Evolutionary conservation across 2,113 vertebrate genomes (phyloP).

Genomic region (Pseudolaguvia tuberculata): DNA sequence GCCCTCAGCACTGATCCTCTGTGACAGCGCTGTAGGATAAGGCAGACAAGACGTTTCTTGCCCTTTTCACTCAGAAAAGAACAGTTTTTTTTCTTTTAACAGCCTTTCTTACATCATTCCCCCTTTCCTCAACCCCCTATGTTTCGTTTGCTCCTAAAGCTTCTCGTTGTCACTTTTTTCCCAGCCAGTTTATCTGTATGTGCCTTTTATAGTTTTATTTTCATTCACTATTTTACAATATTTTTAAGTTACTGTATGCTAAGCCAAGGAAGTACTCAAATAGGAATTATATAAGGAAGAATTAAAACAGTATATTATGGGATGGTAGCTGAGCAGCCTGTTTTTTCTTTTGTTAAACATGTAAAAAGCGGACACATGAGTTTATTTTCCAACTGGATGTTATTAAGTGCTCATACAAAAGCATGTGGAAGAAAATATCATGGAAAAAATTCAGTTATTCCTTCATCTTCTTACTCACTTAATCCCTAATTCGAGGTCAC

Average conservation of each 20-base stretch:
- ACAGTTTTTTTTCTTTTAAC: slow-evolving; percentile 63
- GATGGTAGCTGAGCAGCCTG: too few relatives aligned
- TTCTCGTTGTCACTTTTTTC: slow-evolving; percentile 27
- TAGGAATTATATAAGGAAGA: background rate
- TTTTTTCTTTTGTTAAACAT: too few relatives aligned
- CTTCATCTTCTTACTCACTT: too few relatives aligned
- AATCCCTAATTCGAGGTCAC: too few relatives aligned
- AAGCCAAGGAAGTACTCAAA: background rate
- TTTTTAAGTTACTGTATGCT: background rate
- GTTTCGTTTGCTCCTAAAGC: slow-evolving; percentile 56
- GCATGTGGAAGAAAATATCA: too few relatives aligned
- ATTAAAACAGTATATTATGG: background rate
- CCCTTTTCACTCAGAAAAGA: slow-evolving; percentile 79
- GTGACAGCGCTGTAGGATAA: slow-evolving; percentile 97
- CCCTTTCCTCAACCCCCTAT: slow-evolving; percentile 42
- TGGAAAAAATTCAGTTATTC: too few relatives aligned
- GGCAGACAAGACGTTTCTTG: slow-evolving; percentile 78
- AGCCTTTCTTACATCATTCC: slow-evolving; percentile 49
- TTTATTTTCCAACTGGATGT: too few relatives aligned
- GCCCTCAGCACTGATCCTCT: slow-evolving; percentile 89
- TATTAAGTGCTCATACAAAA: too few relatives aligned
- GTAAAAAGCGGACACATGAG: too few relatives aligned
- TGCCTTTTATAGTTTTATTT: background rate
- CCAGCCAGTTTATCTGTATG: slow-evolving; percentile 2
- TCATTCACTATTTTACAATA: background rate